A percentile compares a stretch with the other conserved stretches of the same genome.
These are phyloP conservation scores for Nothura maculosa DNA, from an alignment of 2,797 vertebrate genomes.

Conservation along the genomic window DNA sequence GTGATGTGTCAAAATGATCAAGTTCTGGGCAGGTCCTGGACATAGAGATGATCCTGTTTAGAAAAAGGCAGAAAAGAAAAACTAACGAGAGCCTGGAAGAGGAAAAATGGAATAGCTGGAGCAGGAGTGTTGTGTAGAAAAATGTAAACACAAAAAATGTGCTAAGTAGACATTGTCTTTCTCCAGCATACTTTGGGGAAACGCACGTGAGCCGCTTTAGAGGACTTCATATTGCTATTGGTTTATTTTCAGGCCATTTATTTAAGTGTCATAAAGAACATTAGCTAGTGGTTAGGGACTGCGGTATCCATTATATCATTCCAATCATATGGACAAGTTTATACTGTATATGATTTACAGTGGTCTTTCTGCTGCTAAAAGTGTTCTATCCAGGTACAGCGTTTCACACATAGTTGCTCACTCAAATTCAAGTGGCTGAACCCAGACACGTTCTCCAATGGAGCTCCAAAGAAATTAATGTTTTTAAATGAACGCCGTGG, in stretches of 20 bases:
- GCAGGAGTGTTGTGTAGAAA: background rate
- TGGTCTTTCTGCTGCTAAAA: background rate
- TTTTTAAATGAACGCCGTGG: background rate
- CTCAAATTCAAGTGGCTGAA: constrained; percentile 34
- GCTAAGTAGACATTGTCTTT: constrained; percentile 29
- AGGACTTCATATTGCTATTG: constrained; percentile 30
- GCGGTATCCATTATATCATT: constrained; percentile 62
- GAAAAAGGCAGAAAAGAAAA: background rate
- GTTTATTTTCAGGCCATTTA: constrained; percentile 69
- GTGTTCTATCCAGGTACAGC: constrained; percentile 58
- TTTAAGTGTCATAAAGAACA: constrained; percentile 69
- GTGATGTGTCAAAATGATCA: background rate
- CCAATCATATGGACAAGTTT: constrained; percentile 69
- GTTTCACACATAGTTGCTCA: constrained; percentile 33
- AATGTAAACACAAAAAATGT: constrained; percentile 36
- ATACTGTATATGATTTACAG: constrained; percentile 61
- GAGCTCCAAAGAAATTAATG: constrained; percentile 47
- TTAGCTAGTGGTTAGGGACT: constrained; percentile 67
- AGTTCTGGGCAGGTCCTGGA: background rate
- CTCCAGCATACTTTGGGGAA: constrained; percentile 17
- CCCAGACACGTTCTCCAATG: constrained; percentile 22
- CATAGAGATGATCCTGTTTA: background rate
- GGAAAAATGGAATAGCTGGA: background rate
- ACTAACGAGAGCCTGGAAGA: background rate
- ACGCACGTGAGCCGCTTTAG: constrained; percentile 33